Conservation (phyloP, 2,888 invertebrate species). For the Blera fallax region DNA sequence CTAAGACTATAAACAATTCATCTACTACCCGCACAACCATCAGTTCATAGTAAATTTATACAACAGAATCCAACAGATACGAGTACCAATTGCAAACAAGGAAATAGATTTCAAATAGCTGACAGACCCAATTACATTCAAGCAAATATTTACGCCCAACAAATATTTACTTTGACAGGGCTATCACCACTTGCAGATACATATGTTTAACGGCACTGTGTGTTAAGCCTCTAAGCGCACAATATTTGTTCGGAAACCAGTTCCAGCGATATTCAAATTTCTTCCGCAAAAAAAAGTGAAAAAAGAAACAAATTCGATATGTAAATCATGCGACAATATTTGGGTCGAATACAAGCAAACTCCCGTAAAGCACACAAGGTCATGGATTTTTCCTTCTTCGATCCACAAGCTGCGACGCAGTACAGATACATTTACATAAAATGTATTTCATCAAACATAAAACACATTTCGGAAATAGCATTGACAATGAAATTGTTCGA, state of each 20-base stretch:
- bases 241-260: background rate
- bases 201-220: background rate
- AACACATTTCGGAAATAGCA: slow-evolving; percentile 61
- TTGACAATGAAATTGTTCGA: slow-evolving; percentile 59
- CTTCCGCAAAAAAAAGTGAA: slow-evolving; percentile 9
- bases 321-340: slow-evolving; percentile 23
- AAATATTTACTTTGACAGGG: background rate
- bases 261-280: slow-evolving; percentile 13
- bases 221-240: background rate
- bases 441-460: slow-evolving; percentile 23
- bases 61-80: background rate
- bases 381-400: slow-evolving; percentile 30
- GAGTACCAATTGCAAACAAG: slow-evolving; percentile 1
- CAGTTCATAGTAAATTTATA: background rate
- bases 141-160: background rate
- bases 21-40: background rate
- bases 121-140: slow-evolving; percentile 4
- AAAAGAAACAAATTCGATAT: background rate
- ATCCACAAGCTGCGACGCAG: background rate
- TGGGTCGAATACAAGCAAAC: slow-evolving; percentile 30
- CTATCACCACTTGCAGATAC: background rate
- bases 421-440: slow-evolving; percentile 49
- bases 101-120: slow-evolving; percentile 7
- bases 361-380: slow-evolving; percentile 36
- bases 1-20: too few species aligned